Base-by-base conservation (phyloP, 2,113 vertebrate species). In the Coptodon rendalli region DNA sequence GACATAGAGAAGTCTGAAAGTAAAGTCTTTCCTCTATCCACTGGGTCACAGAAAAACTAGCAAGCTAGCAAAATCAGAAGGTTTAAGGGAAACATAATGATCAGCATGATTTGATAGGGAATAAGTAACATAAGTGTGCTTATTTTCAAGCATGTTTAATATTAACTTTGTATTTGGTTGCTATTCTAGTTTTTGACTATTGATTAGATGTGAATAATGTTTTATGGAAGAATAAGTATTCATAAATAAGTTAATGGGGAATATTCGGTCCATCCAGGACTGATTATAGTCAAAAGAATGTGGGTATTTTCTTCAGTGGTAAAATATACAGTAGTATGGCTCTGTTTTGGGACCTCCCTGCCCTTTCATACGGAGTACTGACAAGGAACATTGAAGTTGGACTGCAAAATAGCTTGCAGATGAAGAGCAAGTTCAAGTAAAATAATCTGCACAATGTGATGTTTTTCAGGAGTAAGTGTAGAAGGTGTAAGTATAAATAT, bases 1-100 rank as follows among this genome's bases (percentile, higher is more conserved):
- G 71, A 19, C 0, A 10, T 48, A 76, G 48, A 27, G 2, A 45
- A 29, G 1, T 29, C 2, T 19, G 24, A 76, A 76, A 76, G 24
- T 45, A 76, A 76, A 50, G 24, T 76, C 1, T 48, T 48, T 0
- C 14, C 40, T 76, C 3, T 45, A 17, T 48, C 14, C 24, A 73
- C 66, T 71, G 11, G 19, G 66, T 4, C 66, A 0, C 38, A 27
- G 38, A 45, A 73, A 76, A 50, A 48, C 6, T 29, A 76, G 16
- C 3, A 50, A 31, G 16, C 22, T 31, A n/a, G 5, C 71, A 78
- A 78, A 31, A 7, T 78, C 45, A 50, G 71, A 31, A 78, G 27
- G 3, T 31, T 29, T 50, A 31, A 50, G 16, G 9, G 6, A 78
- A 78, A 31, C 4, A 6, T 4, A 45, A 4, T 0, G 0, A 73